Base-by-base conservation (phyloP, 1,140 invertebrate genomes). In the Camponotus floridanus region DNA sequence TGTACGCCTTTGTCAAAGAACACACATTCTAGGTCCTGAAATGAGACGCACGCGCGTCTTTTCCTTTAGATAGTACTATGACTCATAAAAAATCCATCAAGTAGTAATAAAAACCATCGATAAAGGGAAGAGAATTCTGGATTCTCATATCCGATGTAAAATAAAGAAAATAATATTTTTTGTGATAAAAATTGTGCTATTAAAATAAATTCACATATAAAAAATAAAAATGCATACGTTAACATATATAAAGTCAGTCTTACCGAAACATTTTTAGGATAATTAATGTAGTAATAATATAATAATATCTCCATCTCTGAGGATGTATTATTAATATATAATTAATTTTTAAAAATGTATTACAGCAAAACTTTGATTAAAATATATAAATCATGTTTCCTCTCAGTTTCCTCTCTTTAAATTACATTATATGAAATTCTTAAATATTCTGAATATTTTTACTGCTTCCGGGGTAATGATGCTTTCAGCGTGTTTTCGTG, bases 1-100 rank as follows among this genome's bases (percentile, higher is more conserved):
- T 48, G 31, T 73, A 31, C 73, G 55, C 55, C 68, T 62, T 83
- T 74, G 79, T 83, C 11, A 48, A 31, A 26, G 4, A 73, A 11
- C 18, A 68, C 33, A 61, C 33, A 45, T 31, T 61, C 79, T 48
- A 8, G 39, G 4, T 73, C 9, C 6, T 33, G 36, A 59, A 81
- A 81, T 81, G 73, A 81, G n/a, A 74, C 48, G 9, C 21, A 74
- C 48, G 9, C 21, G n/a, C 7, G 21, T 21, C 5, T 33, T 33
- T 74, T 42, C 8, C 9, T 78, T 61, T 61, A 68, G 26, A 26
- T 26, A 26, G 3, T 11, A 33, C 2, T 62, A 45, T 45, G 61
- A 13, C 3, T 8, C 36, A 36, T 45, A 61, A 74, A 51, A 59
- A 33, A 83, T 67, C 5, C 42, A 65, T 36, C 2, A 31, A 83